Evolutionary conservation across 2,888 invertebrate genomes (phyloP).

Genomic region (Apoda limacodes): DNA sequence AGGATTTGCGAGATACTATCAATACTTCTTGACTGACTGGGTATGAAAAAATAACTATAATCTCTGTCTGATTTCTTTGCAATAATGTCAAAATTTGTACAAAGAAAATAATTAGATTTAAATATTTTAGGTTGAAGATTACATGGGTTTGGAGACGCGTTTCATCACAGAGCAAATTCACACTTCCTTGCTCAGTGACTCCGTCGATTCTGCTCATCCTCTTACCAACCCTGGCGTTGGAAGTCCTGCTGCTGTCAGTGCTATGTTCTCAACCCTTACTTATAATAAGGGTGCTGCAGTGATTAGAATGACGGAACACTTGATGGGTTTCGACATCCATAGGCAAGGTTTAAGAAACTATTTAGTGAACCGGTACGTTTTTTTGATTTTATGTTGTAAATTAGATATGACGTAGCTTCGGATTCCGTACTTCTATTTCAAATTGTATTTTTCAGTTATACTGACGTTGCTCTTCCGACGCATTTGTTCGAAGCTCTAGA

Average conservation of each 20-base stretch:
- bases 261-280: constrained; percentile 74
- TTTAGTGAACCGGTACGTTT: constrained; percentile 54
- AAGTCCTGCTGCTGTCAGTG: constrained; percentile 67
- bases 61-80: neutral
- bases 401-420: neutral
- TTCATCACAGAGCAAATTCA: constrained; percentile 80
- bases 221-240: constrained; percentile 67
- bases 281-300: constrained; percentile 77
- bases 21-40: constrained; percentile 73
- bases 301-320: constrained; percentile 77
- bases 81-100: constrained; percentile 1
- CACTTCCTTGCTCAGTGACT: constrained; percentile 70
- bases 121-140: constrained; percentile 62
- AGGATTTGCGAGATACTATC: constrained; percentile 79
- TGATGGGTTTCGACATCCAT: constrained; percentile 66
- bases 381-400: neutral
- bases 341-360: constrained; percentile 66
- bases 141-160: constrained; percentile 75
- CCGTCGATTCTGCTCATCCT: constrained; percentile 67
- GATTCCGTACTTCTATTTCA: neutral
- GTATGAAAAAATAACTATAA: constrained; percentile 32
- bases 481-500: constrained; percentile 61
- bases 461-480: constrained; percentile 51
- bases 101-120: neutral
- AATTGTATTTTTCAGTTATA: constrained; percentile 29